Percentiles rank a stretch among this genome's conserved stretches.
phyloP scores from a whole-genome alignment of 1,140 invertebrate genomes.

The Rhagoletis zephyria region DNA sequence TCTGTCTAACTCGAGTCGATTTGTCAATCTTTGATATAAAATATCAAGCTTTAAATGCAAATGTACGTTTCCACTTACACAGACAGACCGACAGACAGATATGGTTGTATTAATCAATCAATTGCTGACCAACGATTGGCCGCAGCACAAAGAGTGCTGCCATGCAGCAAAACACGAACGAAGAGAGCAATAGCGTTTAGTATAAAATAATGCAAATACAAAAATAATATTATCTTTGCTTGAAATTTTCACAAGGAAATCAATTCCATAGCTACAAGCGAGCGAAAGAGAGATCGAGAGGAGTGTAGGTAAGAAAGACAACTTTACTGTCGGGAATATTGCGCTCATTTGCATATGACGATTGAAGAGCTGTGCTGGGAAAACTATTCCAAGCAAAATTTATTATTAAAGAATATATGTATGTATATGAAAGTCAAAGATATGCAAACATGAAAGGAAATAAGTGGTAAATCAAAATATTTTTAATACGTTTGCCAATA shows the following conservation, averaged over 20 bases:
- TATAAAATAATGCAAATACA: neutral
- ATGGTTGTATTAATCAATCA: neutral
- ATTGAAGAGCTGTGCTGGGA: neutral
- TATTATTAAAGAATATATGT: neutral
- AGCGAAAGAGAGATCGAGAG: neutral
- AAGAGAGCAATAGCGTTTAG: neutral
- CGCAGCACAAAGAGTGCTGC: neutral
- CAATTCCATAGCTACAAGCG: neutral
- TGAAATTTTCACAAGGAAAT: constrained; percentile 13
- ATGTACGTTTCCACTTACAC: neutral
- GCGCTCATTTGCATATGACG: neutral
- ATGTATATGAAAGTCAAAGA: too few species aligned
- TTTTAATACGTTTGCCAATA: too few species aligned
- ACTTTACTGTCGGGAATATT: neutral
- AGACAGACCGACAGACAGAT: neutral
- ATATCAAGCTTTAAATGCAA: too few species aligned
- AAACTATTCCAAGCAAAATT: neutral
- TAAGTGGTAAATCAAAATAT: too few species aligned
- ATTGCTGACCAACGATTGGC: neutral
- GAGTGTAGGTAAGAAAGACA: neutral
- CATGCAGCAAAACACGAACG: neutral
- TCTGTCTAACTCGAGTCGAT: neutral
- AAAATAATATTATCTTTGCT: neutral
- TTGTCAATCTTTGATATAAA: too few species aligned
- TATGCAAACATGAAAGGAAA: too few species aligned